Percentiles rank a stretch among this genome's conserved stretches.
Evolutionary conservation across 2,113 vertebrate genomes (phyloP).

Genomic region (Gulo gulo): DNA sequence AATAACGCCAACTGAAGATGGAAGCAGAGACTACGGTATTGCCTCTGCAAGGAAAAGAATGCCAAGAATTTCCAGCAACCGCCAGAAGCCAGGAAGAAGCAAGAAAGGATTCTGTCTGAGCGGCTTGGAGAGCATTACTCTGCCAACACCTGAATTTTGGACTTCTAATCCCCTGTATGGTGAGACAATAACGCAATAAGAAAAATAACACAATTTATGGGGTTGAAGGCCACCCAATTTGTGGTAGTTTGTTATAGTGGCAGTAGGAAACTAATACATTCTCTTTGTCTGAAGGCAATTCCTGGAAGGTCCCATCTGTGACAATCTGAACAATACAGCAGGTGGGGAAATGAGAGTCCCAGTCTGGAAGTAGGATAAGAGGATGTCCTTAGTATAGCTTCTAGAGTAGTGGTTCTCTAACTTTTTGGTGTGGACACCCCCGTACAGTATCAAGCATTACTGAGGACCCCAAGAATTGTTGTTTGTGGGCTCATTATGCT

Average conservation of each 20-base stretch:
- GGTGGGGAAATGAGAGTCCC: neutral
- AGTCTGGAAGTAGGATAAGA: too few species aligned
- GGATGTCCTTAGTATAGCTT: accelerated
- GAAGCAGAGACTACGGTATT: neutral
- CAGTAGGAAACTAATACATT: neutral
- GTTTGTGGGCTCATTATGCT: neutral
- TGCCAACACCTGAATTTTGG: neutral
- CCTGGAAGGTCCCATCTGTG: neutral
- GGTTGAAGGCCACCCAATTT: too few species aligned
- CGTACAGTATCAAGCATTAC: neutral
- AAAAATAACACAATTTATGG: neutral
- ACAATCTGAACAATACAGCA: neutral
- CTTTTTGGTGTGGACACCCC: neutral
- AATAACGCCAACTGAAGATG: neutral
- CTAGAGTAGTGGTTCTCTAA: neutral
- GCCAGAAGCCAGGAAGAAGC: neutral
- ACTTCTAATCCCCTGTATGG: neutral
- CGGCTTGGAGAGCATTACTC: neutral
- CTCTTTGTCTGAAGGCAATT: neutral
- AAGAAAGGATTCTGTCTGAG: neutral
- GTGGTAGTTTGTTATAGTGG: neutral
- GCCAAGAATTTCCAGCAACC: neutral
- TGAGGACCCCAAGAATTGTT: neutral
- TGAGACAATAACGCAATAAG: neutral
- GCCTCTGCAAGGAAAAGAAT: neutral